These are phyloP conservation scores for Auanema sp. DNA, from an alignment of 2,888 invertebrate species.

Conservation along the genomic window DNA sequence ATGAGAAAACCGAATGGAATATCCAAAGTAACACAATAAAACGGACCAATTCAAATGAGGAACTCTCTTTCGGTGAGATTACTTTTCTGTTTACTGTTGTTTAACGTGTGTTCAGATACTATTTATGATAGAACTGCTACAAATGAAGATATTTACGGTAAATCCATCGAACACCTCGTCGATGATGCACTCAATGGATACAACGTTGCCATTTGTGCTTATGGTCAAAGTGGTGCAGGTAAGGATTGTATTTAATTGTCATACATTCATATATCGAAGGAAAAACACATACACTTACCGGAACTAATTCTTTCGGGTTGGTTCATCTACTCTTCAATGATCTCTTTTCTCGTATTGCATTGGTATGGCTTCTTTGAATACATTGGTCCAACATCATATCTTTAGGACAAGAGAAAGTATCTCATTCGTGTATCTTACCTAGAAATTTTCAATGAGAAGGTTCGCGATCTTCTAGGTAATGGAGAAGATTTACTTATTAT, in stretches of 20 bases:
- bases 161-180: neutral
- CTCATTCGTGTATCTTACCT: constrained; percentile 13
- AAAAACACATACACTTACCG: constrained; percentile 19
- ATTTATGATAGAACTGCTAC: neutral
- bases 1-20: too few relatives aligned
- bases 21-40: too few relatives aligned
- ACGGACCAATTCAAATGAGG: too few relatives aligned
- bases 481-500: neutral
- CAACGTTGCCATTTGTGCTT: constrained; percentile 16
- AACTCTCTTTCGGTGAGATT: too few relatives aligned
- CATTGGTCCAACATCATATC: neutral
- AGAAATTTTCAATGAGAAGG: constrained; percentile 21
- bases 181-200: constrained; percentile 13
- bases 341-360: constrained; percentile 9
- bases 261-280: too few relatives aligned
- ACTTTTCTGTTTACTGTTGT: too few relatives aligned
- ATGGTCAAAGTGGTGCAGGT: constrained; percentile 19
- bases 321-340: constrained; percentile 3
- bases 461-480: constrained; percentile 11
- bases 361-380: constrained; percentile 3
- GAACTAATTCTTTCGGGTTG: constrained; percentile 4
- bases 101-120: constrained; percentile 16
- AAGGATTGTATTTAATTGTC: too few relatives aligned
- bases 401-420: constrained; percentile 7
- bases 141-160: constrained; percentile 10